Evolutionary conservation across 2,113 vertebrate species (phyloP).

Genomic region (Aplodontia rufa): DNA sequence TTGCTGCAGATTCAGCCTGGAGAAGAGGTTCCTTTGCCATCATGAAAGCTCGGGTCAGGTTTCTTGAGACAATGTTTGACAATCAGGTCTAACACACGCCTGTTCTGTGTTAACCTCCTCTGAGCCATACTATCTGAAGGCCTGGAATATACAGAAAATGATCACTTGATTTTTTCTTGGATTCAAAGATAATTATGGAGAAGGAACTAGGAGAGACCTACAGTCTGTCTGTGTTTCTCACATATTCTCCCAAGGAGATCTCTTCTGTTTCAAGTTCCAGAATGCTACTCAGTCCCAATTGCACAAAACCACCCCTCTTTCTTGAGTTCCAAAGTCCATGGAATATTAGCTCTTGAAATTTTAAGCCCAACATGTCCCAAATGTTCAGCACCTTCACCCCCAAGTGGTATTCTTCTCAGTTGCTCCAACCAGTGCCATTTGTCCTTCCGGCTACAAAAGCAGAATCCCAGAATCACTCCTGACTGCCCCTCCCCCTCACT

Average conservation of each 20-base stretch:
- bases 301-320: neutral
- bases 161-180: neutral
- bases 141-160: neutral
- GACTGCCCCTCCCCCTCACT: neutral
- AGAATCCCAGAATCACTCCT: neutral
- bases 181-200: neutral
- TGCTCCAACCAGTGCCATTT: fast-evolving
- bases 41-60: neutral
- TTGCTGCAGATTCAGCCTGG: neutral
- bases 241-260: neutral
- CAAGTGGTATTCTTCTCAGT: neutral
- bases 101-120: conserved; percentile 34
- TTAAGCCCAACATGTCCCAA: neutral
- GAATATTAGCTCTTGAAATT: neutral
- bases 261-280: neutral
- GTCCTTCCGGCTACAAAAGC: neutral
- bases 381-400: neutral
- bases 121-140: neutral
- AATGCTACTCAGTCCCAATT: neutral
- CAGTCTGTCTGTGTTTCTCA: neutral
- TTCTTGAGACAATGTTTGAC: conserved; percentile 9
- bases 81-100: neutral
- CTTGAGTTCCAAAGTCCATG: neutral
- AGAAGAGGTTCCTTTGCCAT: conserved; percentile 13
- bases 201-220: neutral